phyloP scores from a whole-genome alignment of 2,888 invertebrate genomes.

The Ectobius pallidus region DNA sequence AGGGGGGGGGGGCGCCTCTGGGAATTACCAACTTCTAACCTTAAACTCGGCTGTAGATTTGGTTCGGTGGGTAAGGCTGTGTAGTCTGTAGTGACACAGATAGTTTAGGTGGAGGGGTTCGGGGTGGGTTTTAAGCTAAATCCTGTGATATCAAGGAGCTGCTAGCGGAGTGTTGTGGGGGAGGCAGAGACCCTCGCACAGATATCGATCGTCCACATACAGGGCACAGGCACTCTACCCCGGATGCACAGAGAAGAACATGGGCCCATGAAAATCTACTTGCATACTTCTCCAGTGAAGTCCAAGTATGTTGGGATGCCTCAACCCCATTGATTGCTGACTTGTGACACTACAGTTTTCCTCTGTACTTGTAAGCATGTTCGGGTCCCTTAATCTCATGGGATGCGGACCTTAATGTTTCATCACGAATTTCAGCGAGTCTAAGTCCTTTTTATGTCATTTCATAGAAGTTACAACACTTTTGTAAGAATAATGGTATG shows the following conservation, averaged over 20 bases:
- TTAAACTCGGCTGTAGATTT: conserved; percentile 26
- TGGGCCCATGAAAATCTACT: conserved; percentile 18
- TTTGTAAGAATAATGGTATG: too few species aligned
- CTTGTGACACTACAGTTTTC: too few species aligned
- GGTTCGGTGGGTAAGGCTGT: conserved; percentile 24
- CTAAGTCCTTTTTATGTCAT: too few species aligned
- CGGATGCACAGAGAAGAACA: conserved; percentile 23
- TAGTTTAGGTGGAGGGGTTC: conserved; percentile 21
- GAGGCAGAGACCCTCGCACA: conserved; percentile 1
- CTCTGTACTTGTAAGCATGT: too few species aligned
- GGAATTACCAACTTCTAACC: conserved; percentile 31
- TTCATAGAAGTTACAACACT: too few species aligned
- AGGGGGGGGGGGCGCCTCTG: neutral
- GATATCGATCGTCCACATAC: conserved; percentile 26
- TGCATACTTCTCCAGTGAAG: neutral
- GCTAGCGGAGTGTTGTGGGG: conserved; percentile 17
- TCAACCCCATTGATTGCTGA: too few species aligned
- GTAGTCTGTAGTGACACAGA: conserved; percentile 27
- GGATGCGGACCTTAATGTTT: too few species aligned
- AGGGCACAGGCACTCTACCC: neutral
- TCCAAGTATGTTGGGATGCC: too few species aligned
- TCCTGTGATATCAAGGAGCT: conserved; percentile 29
- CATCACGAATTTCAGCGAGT: too few species aligned
- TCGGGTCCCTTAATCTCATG: too few species aligned
- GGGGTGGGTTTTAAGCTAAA: conserved; percentile 18